Evolutionary conservation across 2,113 vertebrate genomes (phyloP).

Genomic region (Xiphorhynchus elegans): DNA sequence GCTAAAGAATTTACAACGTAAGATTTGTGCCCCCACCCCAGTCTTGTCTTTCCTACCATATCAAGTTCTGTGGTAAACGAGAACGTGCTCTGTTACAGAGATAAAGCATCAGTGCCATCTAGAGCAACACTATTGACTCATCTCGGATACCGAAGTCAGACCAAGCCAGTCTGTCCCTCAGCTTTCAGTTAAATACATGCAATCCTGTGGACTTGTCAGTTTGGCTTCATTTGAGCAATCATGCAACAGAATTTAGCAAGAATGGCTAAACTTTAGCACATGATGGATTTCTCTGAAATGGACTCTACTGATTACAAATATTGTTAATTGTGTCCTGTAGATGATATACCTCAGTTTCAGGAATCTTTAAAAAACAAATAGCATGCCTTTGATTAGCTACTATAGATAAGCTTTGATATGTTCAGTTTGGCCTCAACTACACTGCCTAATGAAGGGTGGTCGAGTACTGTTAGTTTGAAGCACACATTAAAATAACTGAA

Average conservation of each 20-base stretch:
- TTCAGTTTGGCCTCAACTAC: neutral
- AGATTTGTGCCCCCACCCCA: neutral
- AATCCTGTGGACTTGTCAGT: slow-evolving; percentile 17
- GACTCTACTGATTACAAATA: neutral
- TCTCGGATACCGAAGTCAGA: neutral
- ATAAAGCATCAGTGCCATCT: neutral
- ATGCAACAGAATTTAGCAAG: slow-evolving; percentile 15
- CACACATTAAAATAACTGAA: neutral
- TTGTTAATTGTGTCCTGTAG: neutral
- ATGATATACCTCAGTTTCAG: neutral
- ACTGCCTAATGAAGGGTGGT: neutral
- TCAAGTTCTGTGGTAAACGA: neutral
- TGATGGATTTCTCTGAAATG: neutral
- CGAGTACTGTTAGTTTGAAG: neutral
- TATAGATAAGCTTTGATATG: neutral
- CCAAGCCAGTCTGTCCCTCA: neutral
- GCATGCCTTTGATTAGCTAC: neutral
- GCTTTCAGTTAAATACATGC: slow-evolving; percentile 35
- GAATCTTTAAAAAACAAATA: neutral
- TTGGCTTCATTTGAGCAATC: slow-evolving; percentile 15
- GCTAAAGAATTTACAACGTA: neutral
- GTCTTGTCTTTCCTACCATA: neutral
- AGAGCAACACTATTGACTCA: neutral
- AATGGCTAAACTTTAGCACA: neutral
- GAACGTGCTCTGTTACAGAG: neutral